Percentiles rank a stretch among this genome's conserved stretches.
Conservation (phyloP, 2,888 invertebrate species). For the Volucella inflata region DNA sequence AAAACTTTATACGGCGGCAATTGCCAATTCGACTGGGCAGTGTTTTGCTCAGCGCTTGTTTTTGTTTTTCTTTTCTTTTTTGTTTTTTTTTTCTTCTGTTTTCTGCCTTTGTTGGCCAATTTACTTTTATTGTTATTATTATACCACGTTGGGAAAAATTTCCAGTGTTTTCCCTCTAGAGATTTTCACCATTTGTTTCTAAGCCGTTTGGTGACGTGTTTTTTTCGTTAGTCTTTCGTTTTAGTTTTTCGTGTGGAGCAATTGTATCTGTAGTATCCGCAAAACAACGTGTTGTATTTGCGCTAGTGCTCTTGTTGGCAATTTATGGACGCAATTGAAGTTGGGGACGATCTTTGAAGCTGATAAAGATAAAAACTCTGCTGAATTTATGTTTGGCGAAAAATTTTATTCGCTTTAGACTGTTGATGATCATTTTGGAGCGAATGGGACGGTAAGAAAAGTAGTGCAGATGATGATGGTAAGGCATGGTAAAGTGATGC, state of each 20-base stretch:
- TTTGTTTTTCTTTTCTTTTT: not conserved
- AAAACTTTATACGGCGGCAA: slow-evolving; percentile 73
- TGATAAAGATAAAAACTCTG: slow-evolving; percentile 64
- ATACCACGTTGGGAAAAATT: slow-evolving; percentile 76
- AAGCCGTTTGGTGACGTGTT: slow-evolving; percentile 23
- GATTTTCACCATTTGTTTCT: slow-evolving; percentile 58
- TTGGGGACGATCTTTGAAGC: slow-evolving; percentile 59
- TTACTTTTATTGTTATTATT: slow-evolving; percentile 76
- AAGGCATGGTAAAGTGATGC: slow-evolving; percentile 8
- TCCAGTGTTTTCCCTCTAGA: slow-evolving; percentile 71
- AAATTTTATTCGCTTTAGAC: slow-evolving; percentile 38
- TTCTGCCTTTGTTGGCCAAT: slow-evolving; percentile 44
- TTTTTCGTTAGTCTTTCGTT: slow-evolving; percentile 1
- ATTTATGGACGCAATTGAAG: slow-evolving; percentile 69
- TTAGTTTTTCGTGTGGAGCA: slow-evolving; percentile 40
- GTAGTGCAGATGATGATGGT: too few species aligned
- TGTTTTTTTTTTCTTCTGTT: slow-evolving; percentile 7
- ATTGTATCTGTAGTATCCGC: slow-evolving; percentile 23
- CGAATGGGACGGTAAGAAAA: slow-evolving; percentile 1
- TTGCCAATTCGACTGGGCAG: slow-evolving; percentile 72
- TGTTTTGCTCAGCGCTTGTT: slow-evolving; percentile 51
- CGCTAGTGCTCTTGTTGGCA: slow-evolving; percentile 46
- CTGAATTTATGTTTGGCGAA: slow-evolving; percentile 40
- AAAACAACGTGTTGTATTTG: slow-evolving; percentile 48
- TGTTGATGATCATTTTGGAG: slow-evolving; percentile 44